phyloP scores from a whole-genome alignment of 2,888 invertebrate genomes.

The Pheosia gnoma region DNA sequence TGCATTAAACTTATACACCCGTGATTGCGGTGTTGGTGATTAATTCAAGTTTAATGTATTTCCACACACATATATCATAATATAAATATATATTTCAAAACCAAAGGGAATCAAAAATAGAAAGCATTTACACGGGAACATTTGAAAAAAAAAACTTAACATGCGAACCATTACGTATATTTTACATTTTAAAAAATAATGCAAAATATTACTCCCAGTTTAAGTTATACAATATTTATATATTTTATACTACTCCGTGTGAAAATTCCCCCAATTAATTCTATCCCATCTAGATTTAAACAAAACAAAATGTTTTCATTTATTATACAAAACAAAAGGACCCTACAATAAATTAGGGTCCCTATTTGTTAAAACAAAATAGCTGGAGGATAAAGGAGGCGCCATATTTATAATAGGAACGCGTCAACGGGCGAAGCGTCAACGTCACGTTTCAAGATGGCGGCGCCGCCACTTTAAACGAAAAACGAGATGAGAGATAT shows the following conservation, averaged over 20 bases:
- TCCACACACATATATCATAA: too few species aligned
- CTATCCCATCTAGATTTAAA: conserved; percentile 25
- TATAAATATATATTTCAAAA: too few species aligned
- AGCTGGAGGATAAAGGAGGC: conserved; percentile 65
- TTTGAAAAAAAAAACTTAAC: too few species aligned
- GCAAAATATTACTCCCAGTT: too few species aligned
- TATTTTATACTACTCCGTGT: conserved; percentile 11
- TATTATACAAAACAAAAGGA: conserved; percentile 61
- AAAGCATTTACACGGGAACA: too few species aligned
- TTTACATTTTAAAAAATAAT: too few species aligned
- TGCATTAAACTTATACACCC: too few species aligned
- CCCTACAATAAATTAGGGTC: conserved; percentile 67
- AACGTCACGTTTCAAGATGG: conserved; percentile 78
- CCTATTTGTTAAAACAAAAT: conserved; percentile 55
- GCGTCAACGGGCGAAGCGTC: conserved; percentile 61
- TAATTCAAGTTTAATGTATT: too few species aligned
- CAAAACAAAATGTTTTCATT: conserved; percentile 48
- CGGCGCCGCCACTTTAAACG: conserved; percentile 64
- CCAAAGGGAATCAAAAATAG: too few species aligned
- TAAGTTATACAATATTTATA: too few species aligned
- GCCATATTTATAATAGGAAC: conserved; percentile 69
- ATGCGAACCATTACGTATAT: too few species aligned
- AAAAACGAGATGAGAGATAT: conserved; percentile 67
- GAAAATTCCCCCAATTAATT: conserved; percentile 21
- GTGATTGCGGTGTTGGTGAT: too few species aligned